Percentiles rank a stretch among this genome's conserved stretches.
These are phyloP conservation scores for Empidonax traillii DNA, from an alignment of 2,113 vertebrate species.

Conservation along the genomic window DNA sequence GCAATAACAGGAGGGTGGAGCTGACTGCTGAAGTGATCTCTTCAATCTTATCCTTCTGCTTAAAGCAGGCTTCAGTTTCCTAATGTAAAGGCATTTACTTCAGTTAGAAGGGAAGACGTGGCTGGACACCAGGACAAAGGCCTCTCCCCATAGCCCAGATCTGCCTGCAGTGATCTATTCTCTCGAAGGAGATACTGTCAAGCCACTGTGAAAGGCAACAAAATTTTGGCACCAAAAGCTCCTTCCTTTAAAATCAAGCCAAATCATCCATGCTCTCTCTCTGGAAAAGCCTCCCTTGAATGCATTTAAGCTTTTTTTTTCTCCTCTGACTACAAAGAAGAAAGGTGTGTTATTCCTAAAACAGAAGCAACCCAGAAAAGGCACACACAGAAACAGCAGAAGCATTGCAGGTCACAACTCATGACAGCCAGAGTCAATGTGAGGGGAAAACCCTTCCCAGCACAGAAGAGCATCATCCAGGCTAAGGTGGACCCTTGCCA, in stretches of 20 bases:
- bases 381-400: background rate
- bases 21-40: background rate
- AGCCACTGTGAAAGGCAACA: background rate
- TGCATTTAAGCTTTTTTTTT: background rate
- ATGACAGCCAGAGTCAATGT: background rate
- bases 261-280: background rate
- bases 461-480: background rate
- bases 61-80: background rate
- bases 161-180: background rate
- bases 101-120: background rate
- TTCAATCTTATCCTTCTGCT: background rate
- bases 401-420: rapidly evolving
- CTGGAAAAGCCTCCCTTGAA: background rate
- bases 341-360: background rate
- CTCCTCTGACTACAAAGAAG: background rate
- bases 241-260: background rate
- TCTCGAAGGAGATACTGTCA: background rate
- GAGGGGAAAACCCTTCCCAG: background rate
- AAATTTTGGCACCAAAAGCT: background rate
- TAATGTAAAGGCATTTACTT: background rate
- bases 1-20: background rate
- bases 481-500: background rate
- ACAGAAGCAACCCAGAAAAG: background rate
- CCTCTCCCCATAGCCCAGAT: background rate
- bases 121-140: background rate